Conservation (phyloP, 2,113 vertebrate species). For the Danionella cerebrum region DNA sequence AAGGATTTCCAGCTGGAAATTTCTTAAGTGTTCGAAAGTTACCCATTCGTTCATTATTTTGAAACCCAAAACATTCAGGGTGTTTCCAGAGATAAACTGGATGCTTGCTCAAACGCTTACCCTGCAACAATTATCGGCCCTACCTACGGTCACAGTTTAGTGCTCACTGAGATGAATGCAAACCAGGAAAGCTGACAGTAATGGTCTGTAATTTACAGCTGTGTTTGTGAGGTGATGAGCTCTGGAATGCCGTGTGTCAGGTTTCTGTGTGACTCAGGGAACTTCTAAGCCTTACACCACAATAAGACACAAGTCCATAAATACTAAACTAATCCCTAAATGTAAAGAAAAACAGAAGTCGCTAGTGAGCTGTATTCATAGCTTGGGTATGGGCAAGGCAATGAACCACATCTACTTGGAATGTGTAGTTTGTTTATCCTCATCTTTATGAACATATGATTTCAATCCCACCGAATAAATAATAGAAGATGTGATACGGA, state of each 20-base stretch:
- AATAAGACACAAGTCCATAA: conserved; percentile 18
- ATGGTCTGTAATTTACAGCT: conserved; percentile 46
- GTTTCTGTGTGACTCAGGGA: conserved; percentile 37
- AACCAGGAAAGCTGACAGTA: conserved; percentile 42
- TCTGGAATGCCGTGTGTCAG: conserved; percentile 30
- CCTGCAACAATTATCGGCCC: conserved; percentile 68
- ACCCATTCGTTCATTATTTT: too few relatives aligned
- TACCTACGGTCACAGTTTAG: conserved; percentile 70
- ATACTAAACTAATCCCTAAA: conserved; percentile 15
- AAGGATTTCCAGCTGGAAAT: too few relatives aligned
- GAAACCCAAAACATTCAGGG: too few relatives aligned
- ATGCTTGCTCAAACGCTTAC: conserved; percentile 57
- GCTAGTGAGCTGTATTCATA: not conserved
- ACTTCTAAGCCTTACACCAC: conserved; percentile 21
- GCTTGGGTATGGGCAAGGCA: too few relatives aligned
- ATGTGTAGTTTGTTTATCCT: too few relatives aligned
- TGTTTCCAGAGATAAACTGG: conserved; percentile 30
- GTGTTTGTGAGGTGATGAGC: conserved; percentile 38
- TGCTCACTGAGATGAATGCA: conserved; percentile 42
- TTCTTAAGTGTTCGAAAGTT: too few relatives aligned
- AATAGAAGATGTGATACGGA: too few relatives aligned
- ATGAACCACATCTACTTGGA: too few relatives aligned
- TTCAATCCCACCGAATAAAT: too few relatives aligned
- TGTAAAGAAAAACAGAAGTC: conserved; percentile 1
- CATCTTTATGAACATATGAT: too few relatives aligned